Evolutionary conservation across 2,113 vertebrate genomes (phyloP), one percentile per base, ranked within the genome.

Genomic region (Macrotis lagotis): DNA sequence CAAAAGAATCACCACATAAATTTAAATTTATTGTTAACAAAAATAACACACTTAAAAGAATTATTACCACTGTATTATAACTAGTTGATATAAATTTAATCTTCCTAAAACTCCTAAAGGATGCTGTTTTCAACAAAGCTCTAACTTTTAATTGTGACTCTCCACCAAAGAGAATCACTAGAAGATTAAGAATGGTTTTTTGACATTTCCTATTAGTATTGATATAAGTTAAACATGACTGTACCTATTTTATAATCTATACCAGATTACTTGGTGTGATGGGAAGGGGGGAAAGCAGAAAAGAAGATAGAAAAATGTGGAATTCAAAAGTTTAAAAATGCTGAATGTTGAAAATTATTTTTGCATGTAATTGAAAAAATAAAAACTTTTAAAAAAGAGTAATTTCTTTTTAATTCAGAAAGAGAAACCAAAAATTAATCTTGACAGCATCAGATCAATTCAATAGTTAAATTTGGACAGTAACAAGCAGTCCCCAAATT

Each of bases 1-100:
- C 50, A 92, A 93, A 94, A 96, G 94, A 50, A 44, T 83, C 51
- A 93, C 31, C n/a, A 91, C n/a, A n/a, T n/a, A n/a, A n/a, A n/a
- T n/a, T n/a, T n/a, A n/a, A n/a, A n/a, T n/a, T n/a, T n/a, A n/a
- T n/a, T n/a, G n/a, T n/a, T n/a, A n/a, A n/a, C n/a, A n/a, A 55
- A 91, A 48, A 53, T 25, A 92, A 48, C 26, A 91, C 19, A 92
- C 31, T 93, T 50, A 91, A 25, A 53, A 94, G 37, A 93, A 25
- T 0, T 49, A 91, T n/a, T 94, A 26, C 44, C 44, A 83, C 37
- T 44, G 66, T 83, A 44, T 83, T 10, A 28, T 94, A 91, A 31
- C n/a, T 92, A 4, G 55, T 37, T 66, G 90, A 94, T 50, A 19
- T n/a, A n/a, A n/a, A n/a, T n/a, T n/a, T n/a, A n/a, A n/a, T 83